Evolutionary conservation across 2,113 vertebrate genomes (phyloP), one percentile per base, ranked within the genome.

Genomic region (Lamprologus speciosus): DNA sequence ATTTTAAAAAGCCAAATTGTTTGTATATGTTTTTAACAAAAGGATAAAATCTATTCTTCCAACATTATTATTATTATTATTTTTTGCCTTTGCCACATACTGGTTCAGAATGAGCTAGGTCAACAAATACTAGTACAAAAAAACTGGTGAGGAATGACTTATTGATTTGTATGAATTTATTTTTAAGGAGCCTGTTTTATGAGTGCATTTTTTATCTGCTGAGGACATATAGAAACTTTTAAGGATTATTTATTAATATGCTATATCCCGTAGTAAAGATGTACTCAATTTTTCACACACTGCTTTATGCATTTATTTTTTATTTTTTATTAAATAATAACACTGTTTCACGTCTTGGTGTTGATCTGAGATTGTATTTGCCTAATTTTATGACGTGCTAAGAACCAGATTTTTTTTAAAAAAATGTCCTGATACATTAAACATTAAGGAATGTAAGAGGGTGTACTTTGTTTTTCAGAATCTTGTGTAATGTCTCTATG

Each of bases 371-470:
- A 14, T 47, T 73, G 21, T 75, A 47, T 5, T 75, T 75, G 16
- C 2, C 40, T 47, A 26, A 75, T 47, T 19, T 28, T 28, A 75
- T 3, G 40, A 75, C 40, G 4, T 47, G 68, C 35, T 70, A 42
- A 42, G 37, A 42, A 70, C 8, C 37, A 70, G 14, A 47, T 73
- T 17, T 45, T 14, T 40, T 8, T 0, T 0, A n/a, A n/a, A n/a
- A 9, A 42, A 26, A 75, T 31, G 16, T 31, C 70, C 23, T 50
- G 16, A 75, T 75, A 50, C 16, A 28, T 31, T 19, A 75, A 75
- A 28, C 70, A 28, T 28, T 47, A 75, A 68, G 42, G 40, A 75
- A 26, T 75, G 21, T 47, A 73, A 73, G 40, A 45, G 68, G 68
- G 13, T 47, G 40, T 28, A 50, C 42, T 75, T 75, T 50, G 40